Conservation (phyloP, 2,797 vertebrate species). For the Lutjanus argentimaculatus region DNA sequence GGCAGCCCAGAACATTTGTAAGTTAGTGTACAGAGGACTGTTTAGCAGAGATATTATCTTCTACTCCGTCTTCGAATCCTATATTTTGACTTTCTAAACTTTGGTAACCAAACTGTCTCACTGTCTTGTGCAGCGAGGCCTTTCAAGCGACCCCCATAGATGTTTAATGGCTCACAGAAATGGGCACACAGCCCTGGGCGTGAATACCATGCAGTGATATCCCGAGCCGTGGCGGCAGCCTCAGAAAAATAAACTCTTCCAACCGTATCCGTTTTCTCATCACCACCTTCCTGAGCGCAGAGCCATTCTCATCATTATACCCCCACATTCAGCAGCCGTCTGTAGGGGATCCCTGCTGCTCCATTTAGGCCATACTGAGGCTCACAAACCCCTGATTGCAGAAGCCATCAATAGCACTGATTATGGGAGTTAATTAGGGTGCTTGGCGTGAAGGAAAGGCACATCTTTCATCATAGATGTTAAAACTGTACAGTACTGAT, state of each 20-base stretch:
- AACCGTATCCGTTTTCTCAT: slow-evolving; percentile 72
- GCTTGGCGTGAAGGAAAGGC: slow-evolving; percentile 46
- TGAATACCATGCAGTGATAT: slow-evolving; percentile 45
- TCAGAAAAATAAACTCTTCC: slow-evolving; percentile 66
- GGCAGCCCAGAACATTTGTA: too few relatives aligned
- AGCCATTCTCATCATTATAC: slow-evolving; percentile 69
- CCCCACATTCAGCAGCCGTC: slow-evolving; percentile 59
- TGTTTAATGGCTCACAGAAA: slow-evolving; percentile 50
- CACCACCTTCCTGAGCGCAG: slow-evolving; percentile 58
- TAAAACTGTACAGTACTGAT: slow-evolving; percentile 54
- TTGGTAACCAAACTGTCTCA: not conserved
- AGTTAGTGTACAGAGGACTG: not conserved
- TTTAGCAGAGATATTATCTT: not conserved
- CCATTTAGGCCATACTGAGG: slow-evolving; percentile 65
- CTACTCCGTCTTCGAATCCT: not conserved
- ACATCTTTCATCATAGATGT: slow-evolving; percentile 57
- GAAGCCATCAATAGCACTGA: slow-evolving; percentile 73
- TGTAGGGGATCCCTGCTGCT: slow-evolving; percentile 72
- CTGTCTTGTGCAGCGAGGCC: slow-evolving; percentile 3
- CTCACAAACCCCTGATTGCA: slow-evolving; percentile 71
- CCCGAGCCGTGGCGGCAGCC: slow-evolving; percentile 30
- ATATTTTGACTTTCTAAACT: slow-evolving; percentile 21
- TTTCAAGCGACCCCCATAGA: slow-evolving; percentile 27
- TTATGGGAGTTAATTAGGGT: slow-evolving; percentile 77
- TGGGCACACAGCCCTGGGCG: slow-evolving; percentile 19